Evolutionary conservation across 2,888 invertebrate species (phyloP), one percentile per base, ranked within the genome.

Genomic region (Rutpela maculata): DNA sequence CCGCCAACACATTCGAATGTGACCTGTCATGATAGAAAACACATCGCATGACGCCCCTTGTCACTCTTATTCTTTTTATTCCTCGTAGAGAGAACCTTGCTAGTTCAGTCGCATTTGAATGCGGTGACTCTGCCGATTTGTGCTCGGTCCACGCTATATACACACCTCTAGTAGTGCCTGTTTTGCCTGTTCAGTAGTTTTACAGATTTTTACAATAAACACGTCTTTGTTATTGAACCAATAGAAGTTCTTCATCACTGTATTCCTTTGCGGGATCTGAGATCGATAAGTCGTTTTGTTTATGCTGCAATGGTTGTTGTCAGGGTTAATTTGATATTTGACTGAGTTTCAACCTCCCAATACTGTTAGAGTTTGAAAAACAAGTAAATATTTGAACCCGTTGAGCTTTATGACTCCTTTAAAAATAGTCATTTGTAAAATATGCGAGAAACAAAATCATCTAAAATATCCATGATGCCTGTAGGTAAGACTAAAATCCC

Each of bases 151-250:
- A 79, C 78, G 69, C 78, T 72, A 73, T 77, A 88, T 89, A 90
- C 89, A 89, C 89, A 90, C 87, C 88, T 90, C 87, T 90, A 89
- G 89, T 89, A 89, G 89, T 89, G 89, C 89, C 89, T 89, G 89
- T 77, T 77, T 65, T 75, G 82, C 78, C 77, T 77, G 81, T 50
- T 50, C 59, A 31, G 65, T 77, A 79, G 75, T 17, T 68, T 35
- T 67, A 73, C 74, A 77, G 75, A 59, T 59, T 62, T n/a, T 50
- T 60, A 38, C 70, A 70, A 59, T 4, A 22, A 18, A 60, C 74
- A 76, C 69, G 19, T 19, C 75, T 56, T 71, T 62, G 18, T 59
- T 19, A 17, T 22, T 19, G 59, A 19, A 59, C 19, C 2, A 63
- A 26, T 70, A 15, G 31, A 55, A 43, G 68, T 75, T 79, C 77